Evolutionary conservation across 35 echinoderm and acorn worm genomes (phyloP).

Genomic region (Ophiothrix spiculata): DNA sequence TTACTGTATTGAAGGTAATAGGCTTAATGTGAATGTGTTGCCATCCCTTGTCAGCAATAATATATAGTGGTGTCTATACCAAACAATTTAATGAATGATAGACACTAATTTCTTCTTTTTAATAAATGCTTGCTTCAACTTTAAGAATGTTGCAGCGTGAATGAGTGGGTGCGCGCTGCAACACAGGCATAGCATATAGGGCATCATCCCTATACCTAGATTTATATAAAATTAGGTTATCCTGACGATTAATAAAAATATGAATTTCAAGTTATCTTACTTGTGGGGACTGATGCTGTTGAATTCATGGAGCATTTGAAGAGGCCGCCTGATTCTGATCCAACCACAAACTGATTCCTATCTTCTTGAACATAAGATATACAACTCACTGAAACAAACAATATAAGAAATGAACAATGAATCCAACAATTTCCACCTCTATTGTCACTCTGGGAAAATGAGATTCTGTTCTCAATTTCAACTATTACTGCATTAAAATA

Average conservation of each 20-base stretch:
- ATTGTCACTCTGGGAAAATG: too few relatives aligned
- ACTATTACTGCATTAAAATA: not conserved
- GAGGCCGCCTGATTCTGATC: slow-evolving; percentile 88
- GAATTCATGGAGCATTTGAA: slow-evolving; percentile 96
- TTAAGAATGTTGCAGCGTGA: too few relatives aligned
- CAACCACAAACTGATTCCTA: slow-evolving; percentile 60
- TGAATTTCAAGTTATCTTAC: slow-evolving; percentile 29
- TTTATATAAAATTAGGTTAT: not conserved
- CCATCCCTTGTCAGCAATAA: too few relatives aligned
- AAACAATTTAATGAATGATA: too few relatives aligned
- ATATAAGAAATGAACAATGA: not conserved
- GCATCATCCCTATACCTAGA: not conserved
- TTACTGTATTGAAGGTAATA: too few relatives aligned
- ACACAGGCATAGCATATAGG: not conserved
- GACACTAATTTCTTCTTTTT: too few relatives aligned
- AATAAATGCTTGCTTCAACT: too few relatives aligned
- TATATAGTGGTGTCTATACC: too few relatives aligned
- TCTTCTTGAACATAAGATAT: slow-evolving; percentile 86
- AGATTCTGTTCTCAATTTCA: not conserved
- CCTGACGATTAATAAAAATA: not conserved
- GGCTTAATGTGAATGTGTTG: too few relatives aligned
- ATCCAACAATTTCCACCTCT: too few relatives aligned
- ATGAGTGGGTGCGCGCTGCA: not conserved
- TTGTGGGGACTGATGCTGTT: slow-evolving; percentile 63
- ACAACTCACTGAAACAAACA: slow-evolving; percentile 64